Base-by-base conservation (phyloP, 2,797 vertebrate genomes). In the Delichon dasypus region DNA sequence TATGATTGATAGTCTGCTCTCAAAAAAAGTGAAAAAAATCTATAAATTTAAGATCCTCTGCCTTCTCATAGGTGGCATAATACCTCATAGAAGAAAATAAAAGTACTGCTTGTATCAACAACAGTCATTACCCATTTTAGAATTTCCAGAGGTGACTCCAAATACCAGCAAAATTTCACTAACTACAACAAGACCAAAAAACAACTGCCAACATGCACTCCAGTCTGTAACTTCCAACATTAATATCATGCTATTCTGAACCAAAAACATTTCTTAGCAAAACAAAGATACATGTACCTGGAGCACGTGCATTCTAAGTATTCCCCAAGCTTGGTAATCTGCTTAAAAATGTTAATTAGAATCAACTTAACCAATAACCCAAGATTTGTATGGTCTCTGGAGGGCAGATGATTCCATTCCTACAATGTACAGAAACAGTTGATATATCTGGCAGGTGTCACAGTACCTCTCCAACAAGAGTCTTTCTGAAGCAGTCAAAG, bases 401-500 rank as follows among this genome's bases (percentile, higher is more conserved):
- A 32, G 23, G 15, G 32, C 22, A 51, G n/a, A 34, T 0, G 0
- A n/a, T 89, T 84, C 62, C 53, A 38, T 25, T 77, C 29, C 72
- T 30, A 38, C 13, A 6, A 71, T 2, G 1, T 3, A 51, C 15
- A 34, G 67, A 50, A 94, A 57, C 50, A 81, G 50, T 9, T 22
- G 72, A 40, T n/a, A 3, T 4, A 66, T 74, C 38, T 93, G 88
- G 87, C 88, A 93, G 61, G 54, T 45, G 2, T 5, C 58, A 62
- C 64, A 26, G 53, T 97, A 99, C 99, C 99, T 99, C 99, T 98
- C 98, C 97, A 70, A 98, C 83, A 17, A 99, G 95, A 42, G 99
- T 99, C 97, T 99, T 99, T 94, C 95, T 98, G 96, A 98, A 99
- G 95, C 99, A 99, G 96, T 99, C 99, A 15, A 99, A 97, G 61